A percentile compares a stretch with the other conserved stretches of the same genome.
Conservation (phyloP, 2,888 invertebrate genomes). For the Agrotis segetum region DNA sequence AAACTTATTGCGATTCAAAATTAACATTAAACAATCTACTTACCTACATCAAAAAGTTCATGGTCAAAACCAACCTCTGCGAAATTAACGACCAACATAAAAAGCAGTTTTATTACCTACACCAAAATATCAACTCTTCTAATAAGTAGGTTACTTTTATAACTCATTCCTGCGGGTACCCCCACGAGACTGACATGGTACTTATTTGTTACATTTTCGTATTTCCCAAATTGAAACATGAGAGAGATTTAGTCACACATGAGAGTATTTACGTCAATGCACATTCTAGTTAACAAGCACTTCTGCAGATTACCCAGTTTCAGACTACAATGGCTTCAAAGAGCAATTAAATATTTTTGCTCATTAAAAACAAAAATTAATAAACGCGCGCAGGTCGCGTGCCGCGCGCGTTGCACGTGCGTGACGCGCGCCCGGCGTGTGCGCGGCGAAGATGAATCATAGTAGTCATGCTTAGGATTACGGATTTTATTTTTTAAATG, state of each 20-base stretch:
- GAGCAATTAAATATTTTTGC: constrained; percentile 85
- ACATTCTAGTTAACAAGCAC: constrained; percentile 75
- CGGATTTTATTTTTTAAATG: constrained; percentile 46
- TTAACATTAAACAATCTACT: background rate
- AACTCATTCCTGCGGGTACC: background rate
- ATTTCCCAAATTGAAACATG: constrained; percentile 12
- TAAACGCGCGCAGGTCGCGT: constrained; percentile 65
- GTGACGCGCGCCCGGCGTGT: constrained; percentile 53
- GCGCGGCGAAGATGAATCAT: constrained; percentile 39
- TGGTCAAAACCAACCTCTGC: background rate
- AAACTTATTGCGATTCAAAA: background rate
- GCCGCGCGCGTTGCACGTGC: constrained; percentile 66
- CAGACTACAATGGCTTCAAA: constrained; percentile 71
- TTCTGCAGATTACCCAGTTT: constrained; percentile 75
- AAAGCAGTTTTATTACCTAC: background rate
- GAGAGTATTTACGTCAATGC: constrained; percentile 69
- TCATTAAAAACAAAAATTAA: constrained; percentile 77
- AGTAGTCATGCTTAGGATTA: constrained; percentile 58
- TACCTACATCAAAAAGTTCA: constrained; percentile 15
- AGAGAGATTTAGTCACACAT: constrained; percentile 13
- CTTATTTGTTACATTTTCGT: constrained; percentile 1
- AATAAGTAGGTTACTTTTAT: too few species aligned
- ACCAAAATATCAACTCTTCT: background rate
- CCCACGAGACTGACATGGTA: background rate
- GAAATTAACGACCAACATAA: constrained; percentile 3